These are phyloP conservation scores for Napeogenes inachia DNA, from an alignment of 2,888 invertebrate genomes.

Conservation along the genomic window DNA sequence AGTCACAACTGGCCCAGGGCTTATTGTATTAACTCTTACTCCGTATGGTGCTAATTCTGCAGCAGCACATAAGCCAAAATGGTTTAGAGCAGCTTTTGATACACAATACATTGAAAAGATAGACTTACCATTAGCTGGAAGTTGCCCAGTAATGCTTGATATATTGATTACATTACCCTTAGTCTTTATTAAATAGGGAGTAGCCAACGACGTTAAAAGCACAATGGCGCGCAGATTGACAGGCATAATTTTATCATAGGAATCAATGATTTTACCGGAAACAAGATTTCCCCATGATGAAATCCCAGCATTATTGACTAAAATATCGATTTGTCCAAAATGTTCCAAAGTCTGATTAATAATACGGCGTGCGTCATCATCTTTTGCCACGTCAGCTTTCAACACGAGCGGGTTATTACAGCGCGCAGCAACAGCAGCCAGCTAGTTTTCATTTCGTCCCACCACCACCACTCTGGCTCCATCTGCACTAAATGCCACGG, in stretches of 20 bases:
- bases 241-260: slow-evolving; percentile 33
- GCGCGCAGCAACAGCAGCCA: slow-evolving; percentile 71
- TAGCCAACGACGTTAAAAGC: slow-evolving; percentile 32
- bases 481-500: slow-evolving; percentile 78
- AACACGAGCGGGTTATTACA: slow-evolving; percentile 29
- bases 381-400: slow-evolving; percentile 36
- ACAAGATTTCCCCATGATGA: slow-evolving; percentile 21
- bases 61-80: slow-evolving; percentile 83
- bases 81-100: slow-evolving; percentile 75
- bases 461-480: slow-evolving; percentile 79
- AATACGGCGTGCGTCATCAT: slow-evolving; percentile 32
- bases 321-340: slow-evolving; percentile 38
- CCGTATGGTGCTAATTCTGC: slow-evolving; percentile 75
- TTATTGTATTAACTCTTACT: slow-evolving; percentile 82
- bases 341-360: slow-evolving; percentile 33
- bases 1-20: slow-evolving; percentile 49
- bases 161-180: slow-evolving; percentile 38
- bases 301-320: slow-evolving; percentile 44
- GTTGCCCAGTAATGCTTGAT: slow-evolving; percentile 28
- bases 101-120: slow-evolving; percentile 22
- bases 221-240: slow-evolving; percentile 35
- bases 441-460: slow-evolving; percentile 81
- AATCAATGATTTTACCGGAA: slow-evolving; percentile 28
- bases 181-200: slow-evolving; percentile 35
- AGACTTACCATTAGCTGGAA: background rate